Base-by-base conservation (phyloP, 2,888 invertebrate genomes). In the Hoplodrina blanda region DNA sequence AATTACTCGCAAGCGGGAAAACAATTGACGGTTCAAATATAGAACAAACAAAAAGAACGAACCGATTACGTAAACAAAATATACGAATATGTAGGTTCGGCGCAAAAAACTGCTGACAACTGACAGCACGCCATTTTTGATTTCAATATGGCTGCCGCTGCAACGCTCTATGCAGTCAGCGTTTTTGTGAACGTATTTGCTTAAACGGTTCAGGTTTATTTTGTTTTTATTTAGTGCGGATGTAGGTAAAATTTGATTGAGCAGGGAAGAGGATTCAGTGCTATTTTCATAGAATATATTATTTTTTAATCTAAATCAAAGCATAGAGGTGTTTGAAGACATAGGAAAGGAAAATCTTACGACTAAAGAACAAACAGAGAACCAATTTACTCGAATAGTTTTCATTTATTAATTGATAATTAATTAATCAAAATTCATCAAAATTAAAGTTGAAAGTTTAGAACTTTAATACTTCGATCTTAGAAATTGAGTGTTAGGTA, bases 101-200 rank as follows among this genome's bases (percentile, higher is more conserved):
- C 84, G 87, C 88, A 89, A 91, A 93, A 93, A 93, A 87, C 61
- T 85, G 94, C 94, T 94, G 94, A 93, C 88, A 87, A 86, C 87
- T 89, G 89, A 87, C 79, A 85, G 83, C 71, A 87, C 83, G 90
- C 93, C 90, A 93, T 93, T 94, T 94, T 93, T 93, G 92, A 88
- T 89, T 85, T 53, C 92, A 92, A 92, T 83, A 91, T 90, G 89
- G 87, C 87, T 69, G 78, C 81, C 82, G 88, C 87, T 92, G 94
- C 92, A 93, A 88, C 88, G 86, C 87, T 89, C 85, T 88, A 85
- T 89, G 89, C 88, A 87, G 90, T 93, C 93, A 93, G 94, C 93
- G 78, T 86, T 94, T 90, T 92, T 88, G 85, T 85, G 82, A 80
- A 83, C 86, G 88, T 92, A 90, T 92, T 93, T 93, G 91, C 86